Percentiles rank a stretch among this genome's conserved stretches.
These are phyloP conservation scores for Tetrax tetrax DNA, from an alignment of 2,113 vertebrate genomes.

Conservation along the genomic window DNA sequence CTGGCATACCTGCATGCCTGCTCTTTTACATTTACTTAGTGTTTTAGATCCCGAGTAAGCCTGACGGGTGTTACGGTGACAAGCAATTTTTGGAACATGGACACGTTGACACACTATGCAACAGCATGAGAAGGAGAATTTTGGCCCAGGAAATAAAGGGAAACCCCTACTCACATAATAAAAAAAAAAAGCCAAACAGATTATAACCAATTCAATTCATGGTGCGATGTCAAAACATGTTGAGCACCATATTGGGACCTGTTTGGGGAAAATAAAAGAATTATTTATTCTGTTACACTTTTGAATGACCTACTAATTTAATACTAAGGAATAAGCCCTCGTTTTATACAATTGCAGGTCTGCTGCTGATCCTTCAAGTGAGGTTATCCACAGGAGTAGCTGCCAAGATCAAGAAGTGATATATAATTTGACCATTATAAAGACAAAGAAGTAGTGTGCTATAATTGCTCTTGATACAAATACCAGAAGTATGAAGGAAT, in stretches of 20 bases:
- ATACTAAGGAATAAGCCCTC: neutral
- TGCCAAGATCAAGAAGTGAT: neutral
- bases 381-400: neutral
- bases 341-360: neutral
- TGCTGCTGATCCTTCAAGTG: neutral
- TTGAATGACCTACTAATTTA: slow-evolving; percentile 1
- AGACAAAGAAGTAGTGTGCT: neutral
- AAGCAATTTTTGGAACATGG: neutral
- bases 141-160: neutral
- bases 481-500: neutral
- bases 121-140: neutral
- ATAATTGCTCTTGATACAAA: neutral
- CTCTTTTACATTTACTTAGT: neutral
- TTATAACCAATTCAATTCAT: neutral
- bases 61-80: neutral
- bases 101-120: neutral
- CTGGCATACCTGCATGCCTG: neutral
- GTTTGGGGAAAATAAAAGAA: neutral
- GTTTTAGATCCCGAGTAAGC: neutral
- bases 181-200: neutral
- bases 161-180: neutral
- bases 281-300: neutral
- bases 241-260: neutral
- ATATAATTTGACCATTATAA: neutral
- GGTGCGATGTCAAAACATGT: slow-evolving; percentile 13